phyloP scores from a whole-genome alignment of 2,113 vertebrate genomes.

The Orcinus orca region DNA sequence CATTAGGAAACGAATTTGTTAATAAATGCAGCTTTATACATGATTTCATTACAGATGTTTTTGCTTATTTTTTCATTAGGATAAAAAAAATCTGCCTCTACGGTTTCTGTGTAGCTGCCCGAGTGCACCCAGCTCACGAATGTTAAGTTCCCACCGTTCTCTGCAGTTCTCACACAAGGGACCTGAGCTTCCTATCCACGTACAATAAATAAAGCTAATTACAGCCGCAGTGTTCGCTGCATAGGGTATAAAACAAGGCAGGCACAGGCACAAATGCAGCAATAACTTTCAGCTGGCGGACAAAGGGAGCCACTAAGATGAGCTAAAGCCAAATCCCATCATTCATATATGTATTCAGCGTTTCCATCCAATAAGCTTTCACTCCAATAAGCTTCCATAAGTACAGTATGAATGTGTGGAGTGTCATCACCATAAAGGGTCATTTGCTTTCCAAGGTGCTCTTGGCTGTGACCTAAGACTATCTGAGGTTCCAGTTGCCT shows the following conservation, averaged over 20 bases:
- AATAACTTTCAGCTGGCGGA: conserved; percentile 56
- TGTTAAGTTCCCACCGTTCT: conserved; percentile 25
- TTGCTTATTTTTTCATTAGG: conserved; percentile 85
- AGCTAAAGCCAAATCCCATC: neutral
- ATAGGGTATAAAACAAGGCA: conserved; percentile 52
- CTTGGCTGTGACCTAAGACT: conserved; percentile 11
- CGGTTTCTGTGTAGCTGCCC: conserved; percentile 27
- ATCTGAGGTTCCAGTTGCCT: neutral
- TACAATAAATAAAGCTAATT: conserved; percentile 70
- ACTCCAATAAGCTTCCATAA: conserved; percentile 57
- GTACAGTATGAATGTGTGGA: neutral
- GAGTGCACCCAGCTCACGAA: neutral
- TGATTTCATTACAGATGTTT: conserved; percentile 82
- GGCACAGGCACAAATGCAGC: conserved; percentile 53
- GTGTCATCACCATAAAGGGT: conserved; percentile 7
- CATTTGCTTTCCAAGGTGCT: conserved; percentile 31
- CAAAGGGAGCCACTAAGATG: conserved; percentile 49
- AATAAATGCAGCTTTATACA: conserved; percentile 82
- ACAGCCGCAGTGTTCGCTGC: conserved; percentile 7
- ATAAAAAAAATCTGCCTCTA: conserved; percentile 66
- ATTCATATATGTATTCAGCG: conserved; percentile 22
- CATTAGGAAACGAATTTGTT: conserved; percentile 85
- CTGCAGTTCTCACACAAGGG: conserved; percentile 28
- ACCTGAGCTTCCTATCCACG: conserved; percentile 38
- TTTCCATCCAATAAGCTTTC: conserved; percentile 23